Evolutionary conservation across 2,888 invertebrate genomes (phyloP), one percentile per base, ranked within the genome.

Genomic region (Endomychus coccineus): DNA sequence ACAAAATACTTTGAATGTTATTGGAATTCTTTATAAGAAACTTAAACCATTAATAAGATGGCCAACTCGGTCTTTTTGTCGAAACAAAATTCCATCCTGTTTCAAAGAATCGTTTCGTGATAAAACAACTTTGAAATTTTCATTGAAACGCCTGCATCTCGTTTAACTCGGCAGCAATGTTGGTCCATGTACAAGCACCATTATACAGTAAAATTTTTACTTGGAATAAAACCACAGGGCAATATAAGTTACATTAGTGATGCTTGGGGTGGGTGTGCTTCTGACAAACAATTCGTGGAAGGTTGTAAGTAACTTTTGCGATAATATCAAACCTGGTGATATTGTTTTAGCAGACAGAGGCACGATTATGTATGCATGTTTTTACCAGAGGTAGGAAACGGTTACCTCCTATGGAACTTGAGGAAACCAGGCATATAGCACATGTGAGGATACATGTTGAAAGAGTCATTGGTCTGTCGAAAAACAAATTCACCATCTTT

Each of bases 181-280:
- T 44, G 44, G 39, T 44, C 44, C 2, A 36, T 31, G 12, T 40
- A 42, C 14, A 44, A 44, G 27, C 35, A 44, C 19, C 39, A 44
- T 17, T n/a, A 23, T 4, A 44, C 44, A 22, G 17, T 40, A 1
- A 43, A 45, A 31, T 32, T 39, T 39, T 34, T 43, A 14, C 41
- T 42, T 15, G 44, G 36, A 1, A 42, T 42, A 2, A 44, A 39
- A 10, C 41, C 42, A 9, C 42, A 44, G 19, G 41, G 43, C 9
- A 34, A 24, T 2, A 25, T 45, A 38, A 17, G 29, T 14, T 44
- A 35, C 9, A 34, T 42, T 12, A 39, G 36, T 19, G n/a, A 34
- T 9, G 31, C 32, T 15, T 42, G 37, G 34, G 35, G 44, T 19
- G 35, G 40, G 1, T 24, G 37, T 2, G 14, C 25, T 10, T 42